These are phyloP conservation scores for Micrasema longulum DNA, from an alignment of 1,140 invertebrate species.

Conservation along the genomic window DNA sequence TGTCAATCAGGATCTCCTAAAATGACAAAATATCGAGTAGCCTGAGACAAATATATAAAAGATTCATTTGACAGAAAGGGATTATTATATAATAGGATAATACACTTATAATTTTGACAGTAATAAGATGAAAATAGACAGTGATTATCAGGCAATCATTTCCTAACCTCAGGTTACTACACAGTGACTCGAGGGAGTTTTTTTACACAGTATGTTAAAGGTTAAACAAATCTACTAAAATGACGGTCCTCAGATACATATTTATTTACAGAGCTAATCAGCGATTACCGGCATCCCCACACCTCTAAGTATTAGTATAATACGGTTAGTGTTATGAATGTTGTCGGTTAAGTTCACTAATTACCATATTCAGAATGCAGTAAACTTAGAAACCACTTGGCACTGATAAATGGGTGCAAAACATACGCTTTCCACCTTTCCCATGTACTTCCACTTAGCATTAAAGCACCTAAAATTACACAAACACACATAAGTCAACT, in stretches of 20 bases:
- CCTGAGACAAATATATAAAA: too few species aligned
- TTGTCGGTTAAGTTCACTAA: constrained; percentile 39
- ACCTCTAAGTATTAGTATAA: constrained; percentile 2
- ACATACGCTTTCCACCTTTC: constrained; percentile 68
- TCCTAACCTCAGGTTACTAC: too few species aligned
- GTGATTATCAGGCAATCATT: too few species aligned
- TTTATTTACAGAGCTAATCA: not conserved
- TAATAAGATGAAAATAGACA: too few species aligned
- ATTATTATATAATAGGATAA: too few species aligned
- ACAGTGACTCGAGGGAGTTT: too few species aligned
- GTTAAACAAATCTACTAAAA: too few species aligned
- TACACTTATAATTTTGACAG: too few species aligned
- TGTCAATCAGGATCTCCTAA: too few species aligned
- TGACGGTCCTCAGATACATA: not conserved
- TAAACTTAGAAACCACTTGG: constrained; percentile 69
- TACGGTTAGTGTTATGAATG: constrained; percentile 11
- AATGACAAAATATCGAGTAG: too few species aligned
- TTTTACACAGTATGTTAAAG: too few species aligned
- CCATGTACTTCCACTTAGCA: constrained; percentile 68
- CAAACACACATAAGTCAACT: constrained; percentile 37
- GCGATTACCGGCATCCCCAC: constrained; percentile 13
- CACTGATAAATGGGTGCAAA: constrained; percentile 67
- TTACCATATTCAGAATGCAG: constrained; percentile 68
- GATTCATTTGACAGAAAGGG: too few species aligned
- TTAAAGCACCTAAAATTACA: constrained; percentile 70